Evolutionary conservation across 2,797 vertebrate genomes (phyloP), one percentile per base, ranked within the genome.

Genomic region (Melanotaenia trifasciata): DNA sequence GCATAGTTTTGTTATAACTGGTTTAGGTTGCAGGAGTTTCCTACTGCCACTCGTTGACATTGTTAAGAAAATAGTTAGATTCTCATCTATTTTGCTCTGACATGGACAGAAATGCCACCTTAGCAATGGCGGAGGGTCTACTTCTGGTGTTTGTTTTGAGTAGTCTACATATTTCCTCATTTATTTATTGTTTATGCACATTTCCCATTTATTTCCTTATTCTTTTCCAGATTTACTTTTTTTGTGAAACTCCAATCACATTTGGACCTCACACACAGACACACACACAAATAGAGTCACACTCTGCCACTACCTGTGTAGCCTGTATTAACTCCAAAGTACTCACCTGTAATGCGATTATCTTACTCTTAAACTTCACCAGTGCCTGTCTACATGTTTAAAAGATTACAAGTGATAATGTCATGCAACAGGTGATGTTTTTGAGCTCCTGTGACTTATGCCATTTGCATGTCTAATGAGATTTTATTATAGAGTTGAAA

Each of bases 371-470:
- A 45, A 64, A 45, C 40, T 45, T 57, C 24, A 20, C 26, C 54
- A 60, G 24, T 20, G 50, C 38, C 10, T 61, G 18, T 11, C 51
- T 51, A n/a, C 30, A 32, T 65, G 35, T 60, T 67, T 26, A 65
- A 47, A 26, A 13, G 2, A 65, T 47, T 51, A 20, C 51, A 72
- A 22, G 20, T 9, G 16, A 38, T 5, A n/a, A 65, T 45, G 14
- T 6, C 22, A 12, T 16, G 76, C 84, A 87, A 89, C 70, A 85
- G 69, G 76, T 86, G 64, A 61, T 38, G 40, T 68, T 64, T 22
- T 62, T 62, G 22, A 64, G 57, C n/a, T 36, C n/a, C 14, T 28
- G 5, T 10, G 13, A 6, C 13, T 56, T 56, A 14, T 14, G 4
- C 14, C 5, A 2, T 16, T 30, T 30, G 22, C 26, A 18, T 56